Base-by-base conservation (phyloP, 1,140 invertebrate species). In the Mycetomoellerius zeteki region DNA sequence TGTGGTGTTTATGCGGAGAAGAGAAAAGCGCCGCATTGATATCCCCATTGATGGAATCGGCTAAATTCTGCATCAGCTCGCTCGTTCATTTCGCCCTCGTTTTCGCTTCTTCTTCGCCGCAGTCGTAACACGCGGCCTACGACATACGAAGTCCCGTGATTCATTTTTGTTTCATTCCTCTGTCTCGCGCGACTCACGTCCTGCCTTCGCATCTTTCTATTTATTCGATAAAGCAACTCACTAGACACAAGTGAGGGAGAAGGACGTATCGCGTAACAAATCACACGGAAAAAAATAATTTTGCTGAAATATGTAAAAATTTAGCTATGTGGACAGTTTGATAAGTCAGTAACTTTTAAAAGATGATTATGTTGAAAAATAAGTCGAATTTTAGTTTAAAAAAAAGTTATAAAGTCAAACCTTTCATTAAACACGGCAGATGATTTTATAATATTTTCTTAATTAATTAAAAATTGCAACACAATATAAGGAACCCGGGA, bases 161-260 rank as follows among this genome's bases (percentile, higher is more conserved):
- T 92, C 89, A 88, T 85, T 88, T 89, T 88, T 89, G 89, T 88
- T 91, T 92, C 33, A 86, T 90, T 92, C 86, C 88, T 92, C 80
- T 60, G 67, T 72, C 52, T 90, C 80, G 69, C 27, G 73, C 50
- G 43, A 69, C 16, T 75, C 33, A 43, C 3, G n/a, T 6, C 33
- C 19, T 67, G 8, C 62, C 30, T n/a, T 4, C 10, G 24, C 16
- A 3, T 64, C 16, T 84, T 24, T 69, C 19, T 24, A 24, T 14
- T 30, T 30, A 14, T 30, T 7, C 7, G 7, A 2, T 10, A n/a
- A 64, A n/a, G 19, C 14, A 65, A 56, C 7, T 1, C 8, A 5
- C n/a, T n/a, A 10, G 8, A 56, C n/a, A n/a, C 54, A 8, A 19
- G 21, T 30, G 8, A 10, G 30, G 27, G 3, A 37, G 64, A 16